Evolutionary conservation across 23 tunicate species (phyloP), one percentile per base, ranked within the genome.

Genomic region (Oikopleura dioica): DNA sequence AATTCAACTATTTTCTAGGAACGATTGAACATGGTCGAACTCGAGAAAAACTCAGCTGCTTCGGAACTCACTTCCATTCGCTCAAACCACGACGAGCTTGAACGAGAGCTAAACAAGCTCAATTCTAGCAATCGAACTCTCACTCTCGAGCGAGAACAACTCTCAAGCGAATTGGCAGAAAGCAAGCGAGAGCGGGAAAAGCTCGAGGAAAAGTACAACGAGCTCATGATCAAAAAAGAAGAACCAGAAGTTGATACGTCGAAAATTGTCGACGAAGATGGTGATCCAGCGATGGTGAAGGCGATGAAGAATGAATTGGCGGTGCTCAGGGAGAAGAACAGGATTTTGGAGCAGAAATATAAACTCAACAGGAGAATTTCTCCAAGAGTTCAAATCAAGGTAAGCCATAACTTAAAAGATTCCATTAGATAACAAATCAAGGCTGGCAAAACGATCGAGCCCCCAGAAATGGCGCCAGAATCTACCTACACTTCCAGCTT

Each of bases 371-470:
- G 72, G 16, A 24, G 72, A 5, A 63, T 63, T 63, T 63, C 72
- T 21, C 72, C 72, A 28, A 23, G 72, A 28, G 72, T 31, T 28
- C 33, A 12, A 2, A 63, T 63, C n/a, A n/a, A n/a, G n/a, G n/a
- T n/a, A n/a, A n/a, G n/a, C n/a, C n/a, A n/a, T n/a, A 28, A 28
- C 33, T 31, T 23, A 12, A 24, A 31, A 5, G 26, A 12, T 63
- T 63, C 72, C 2, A 23, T 31, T 2, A 23, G 72, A 28, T 23
- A 23, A 2, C 33, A 12, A 2, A 63, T 63, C 2, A 63, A 63
- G 26, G 72, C 72, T 24, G 72, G 72, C 26, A 23, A 63, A 63
- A 63, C 72, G 4, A 63, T 63, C 26, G 72, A 63, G 5, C 72
- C 72, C 2, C 72, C 72, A 63, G 30, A 23, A 63, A 63, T 63